phyloP scores from a whole-genome alignment of 2,888 invertebrate genomes.

The Amphipyra tragopoginis region DNA sequence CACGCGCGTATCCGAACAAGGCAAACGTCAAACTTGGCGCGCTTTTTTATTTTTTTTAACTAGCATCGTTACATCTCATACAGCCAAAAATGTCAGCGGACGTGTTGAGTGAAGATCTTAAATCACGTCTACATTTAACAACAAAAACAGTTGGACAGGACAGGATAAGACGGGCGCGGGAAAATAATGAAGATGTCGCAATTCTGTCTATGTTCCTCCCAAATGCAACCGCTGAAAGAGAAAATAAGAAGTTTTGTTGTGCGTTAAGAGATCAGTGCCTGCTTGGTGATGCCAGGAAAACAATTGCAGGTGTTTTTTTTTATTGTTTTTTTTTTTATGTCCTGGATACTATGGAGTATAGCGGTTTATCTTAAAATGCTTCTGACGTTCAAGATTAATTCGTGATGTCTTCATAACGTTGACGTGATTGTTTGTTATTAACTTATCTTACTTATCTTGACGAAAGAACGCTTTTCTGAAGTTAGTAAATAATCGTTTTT shows the following conservation, averaged over 20 bases:
- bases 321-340: slow-evolving; percentile 19
- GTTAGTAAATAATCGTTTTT: no score
- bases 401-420: slow-evolving; percentile 12
- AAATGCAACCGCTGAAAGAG: slow-evolving; percentile 90
- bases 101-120: slow-evolving; percentile 94
- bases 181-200: slow-evolving; percentile 96
- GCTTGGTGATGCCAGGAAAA: slow-evolving; percentile 93
- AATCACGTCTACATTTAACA: slow-evolving; percentile 92
- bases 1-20: slow-evolving; percentile 54
- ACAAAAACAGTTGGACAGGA: slow-evolving; percentile 96
- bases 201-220: slow-evolving; percentile 96
- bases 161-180: slow-evolving; percentile 93
- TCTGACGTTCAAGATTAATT: neutral
- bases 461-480: no score
- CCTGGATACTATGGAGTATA: neutral
- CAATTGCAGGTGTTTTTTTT: slow-evolving; percentile 92
- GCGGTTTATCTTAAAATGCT: slow-evolving; percentile 19
- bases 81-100: slow-evolving; percentile 92
- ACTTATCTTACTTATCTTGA: no score
- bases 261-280: slow-evolving; percentile 93
- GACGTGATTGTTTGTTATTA: slow-evolving; percentile 12
- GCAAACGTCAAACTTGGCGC: slow-evolving; percentile 69
- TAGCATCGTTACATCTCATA: slow-evolving; percentile 40
- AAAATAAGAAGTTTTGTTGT: slow-evolving; percentile 94
- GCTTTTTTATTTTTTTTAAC: slow-evolving; percentile 52